Evolutionary conservation across 2,113 vertebrate species (phyloP).

Genomic region (Mus pahari): DNA sequence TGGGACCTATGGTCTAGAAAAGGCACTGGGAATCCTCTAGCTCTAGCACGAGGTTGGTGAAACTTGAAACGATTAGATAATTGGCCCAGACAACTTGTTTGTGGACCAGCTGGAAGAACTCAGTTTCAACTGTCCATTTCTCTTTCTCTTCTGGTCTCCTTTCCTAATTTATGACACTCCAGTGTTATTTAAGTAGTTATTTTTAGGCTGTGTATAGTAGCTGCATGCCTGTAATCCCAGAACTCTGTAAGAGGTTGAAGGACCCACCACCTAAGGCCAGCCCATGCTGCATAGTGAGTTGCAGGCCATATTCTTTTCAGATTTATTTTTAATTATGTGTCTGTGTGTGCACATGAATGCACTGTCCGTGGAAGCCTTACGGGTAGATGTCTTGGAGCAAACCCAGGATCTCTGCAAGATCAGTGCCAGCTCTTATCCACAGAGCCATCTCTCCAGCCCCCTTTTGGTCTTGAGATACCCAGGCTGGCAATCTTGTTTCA

Average conservation of each 20-base stretch:
- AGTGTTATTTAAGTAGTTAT: not conserved
- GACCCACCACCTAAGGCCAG: not conserved
- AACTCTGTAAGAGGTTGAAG: not conserved
- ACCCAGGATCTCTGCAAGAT: not conserved
- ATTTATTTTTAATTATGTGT: not conserved
- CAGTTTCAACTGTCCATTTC: not conserved
- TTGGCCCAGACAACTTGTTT: not conserved
- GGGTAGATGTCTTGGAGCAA: not conserved
- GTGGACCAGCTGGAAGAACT: conserved; percentile 10
- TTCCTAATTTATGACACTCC: not conserved
- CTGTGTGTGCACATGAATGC: not conserved
- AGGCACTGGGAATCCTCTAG: not conserved
- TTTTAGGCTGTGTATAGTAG: not conserved
- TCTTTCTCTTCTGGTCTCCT: not conserved
- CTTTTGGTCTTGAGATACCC: not conserved
- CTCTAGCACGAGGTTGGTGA: not conserved
- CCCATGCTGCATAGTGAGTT: not conserved
- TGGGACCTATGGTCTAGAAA: not conserved
- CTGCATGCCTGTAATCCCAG: not conserved
- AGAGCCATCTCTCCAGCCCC: not conserved
- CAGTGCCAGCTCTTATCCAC: not conserved
- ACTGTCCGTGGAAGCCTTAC: not conserved
- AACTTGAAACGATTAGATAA: not conserved
- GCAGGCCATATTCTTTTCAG: not conserved
- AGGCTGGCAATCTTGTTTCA: not conserved